phyloP scores from a whole-genome alignment of 92 coral and sea anemone genomes.

The Epizoanthus fatuus region DNA sequence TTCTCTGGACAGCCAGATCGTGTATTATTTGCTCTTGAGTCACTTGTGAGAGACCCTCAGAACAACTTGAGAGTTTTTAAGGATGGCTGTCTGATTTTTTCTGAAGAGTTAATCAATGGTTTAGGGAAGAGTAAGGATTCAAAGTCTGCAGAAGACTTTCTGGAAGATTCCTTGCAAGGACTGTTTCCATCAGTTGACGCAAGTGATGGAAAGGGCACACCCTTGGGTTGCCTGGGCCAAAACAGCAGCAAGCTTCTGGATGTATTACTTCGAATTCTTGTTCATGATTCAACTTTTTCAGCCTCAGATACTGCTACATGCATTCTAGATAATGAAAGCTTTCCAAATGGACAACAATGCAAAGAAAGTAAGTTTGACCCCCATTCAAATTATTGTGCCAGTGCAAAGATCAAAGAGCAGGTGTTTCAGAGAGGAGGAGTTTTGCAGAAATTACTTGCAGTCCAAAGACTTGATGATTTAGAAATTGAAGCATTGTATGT shows the following conservation, averaged over 20 bases:
- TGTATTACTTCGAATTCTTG: conserved; percentile 79
- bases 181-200: background rate
- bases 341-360: conserved; percentile 24
- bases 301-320: background rate
- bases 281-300: conserved; percentile 78
- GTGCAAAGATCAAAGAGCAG: background rate
- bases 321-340: background rate
- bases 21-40: conserved; percentile 80
- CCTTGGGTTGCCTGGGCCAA: conserved; percentile 39
- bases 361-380: conserved; percentile 8
- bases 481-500: conserved; percentile 82
- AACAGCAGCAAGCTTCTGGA: conserved; percentile 57
- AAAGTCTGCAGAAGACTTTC: conserved; percentile 53
- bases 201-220: background rate
- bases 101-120: conserved; percentile 74
- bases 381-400: background rate
- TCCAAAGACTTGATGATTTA: conserved; percentile 85
- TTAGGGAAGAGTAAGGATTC: conserved; percentile 13
- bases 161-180: conserved; percentile 59
- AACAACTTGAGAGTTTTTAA: conserved; percentile 91
- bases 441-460: conserved; percentile 64
- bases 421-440: conserved; percentile 87
- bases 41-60: conserved; percentile 90
- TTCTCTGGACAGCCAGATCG: conserved; percentile 78
- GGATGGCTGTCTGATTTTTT: conserved; percentile 80